A percentile compares a stretch with the other conserved stretches of the same genome.
Evolutionary conservation across 2,888 invertebrate species (phyloP).

Genomic region (Tridacna gigas): DNA sequence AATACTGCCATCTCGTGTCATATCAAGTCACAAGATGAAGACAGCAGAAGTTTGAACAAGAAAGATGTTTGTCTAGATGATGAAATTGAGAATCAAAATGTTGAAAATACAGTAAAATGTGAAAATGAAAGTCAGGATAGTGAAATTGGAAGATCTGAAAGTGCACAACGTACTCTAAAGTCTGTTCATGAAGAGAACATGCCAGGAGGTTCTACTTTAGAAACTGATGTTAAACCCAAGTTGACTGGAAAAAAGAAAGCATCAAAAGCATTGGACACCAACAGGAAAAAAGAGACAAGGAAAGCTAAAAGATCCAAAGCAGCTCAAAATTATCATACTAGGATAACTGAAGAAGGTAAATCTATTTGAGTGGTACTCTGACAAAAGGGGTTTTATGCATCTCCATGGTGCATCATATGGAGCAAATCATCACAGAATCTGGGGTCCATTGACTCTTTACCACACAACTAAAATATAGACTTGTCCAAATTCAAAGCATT

Average conservation of each 20-base stretch:
- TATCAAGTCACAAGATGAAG: neutral
- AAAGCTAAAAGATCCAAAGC: neutral
- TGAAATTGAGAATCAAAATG: neutral
- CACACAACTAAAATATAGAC: neutral
- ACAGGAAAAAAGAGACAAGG: neutral
- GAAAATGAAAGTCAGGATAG: neutral
- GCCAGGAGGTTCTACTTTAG: neutral
- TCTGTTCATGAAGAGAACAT: neutral
- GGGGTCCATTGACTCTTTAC: no score
- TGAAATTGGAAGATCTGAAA: neutral
- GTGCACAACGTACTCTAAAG: neutral
- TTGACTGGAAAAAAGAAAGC: neutral
- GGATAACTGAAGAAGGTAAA: constrained; percentile 2
- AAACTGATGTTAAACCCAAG: neutral
- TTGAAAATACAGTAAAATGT: neutral
- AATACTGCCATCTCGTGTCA: neutral
- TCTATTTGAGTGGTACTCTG: neutral
- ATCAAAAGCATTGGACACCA: neutral
- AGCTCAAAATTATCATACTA: neutral
- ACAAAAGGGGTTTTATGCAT: neutral
- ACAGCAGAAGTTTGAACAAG: neutral
- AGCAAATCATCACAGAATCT: no score
- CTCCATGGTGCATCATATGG: no score
- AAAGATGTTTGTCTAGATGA: neutral
- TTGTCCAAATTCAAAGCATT: neutral